These are phyloP conservation scores for Phymanthus crucifer DNA, from an alignment of 92 coral and sea anemone species.

Conservation along the genomic window DNA sequence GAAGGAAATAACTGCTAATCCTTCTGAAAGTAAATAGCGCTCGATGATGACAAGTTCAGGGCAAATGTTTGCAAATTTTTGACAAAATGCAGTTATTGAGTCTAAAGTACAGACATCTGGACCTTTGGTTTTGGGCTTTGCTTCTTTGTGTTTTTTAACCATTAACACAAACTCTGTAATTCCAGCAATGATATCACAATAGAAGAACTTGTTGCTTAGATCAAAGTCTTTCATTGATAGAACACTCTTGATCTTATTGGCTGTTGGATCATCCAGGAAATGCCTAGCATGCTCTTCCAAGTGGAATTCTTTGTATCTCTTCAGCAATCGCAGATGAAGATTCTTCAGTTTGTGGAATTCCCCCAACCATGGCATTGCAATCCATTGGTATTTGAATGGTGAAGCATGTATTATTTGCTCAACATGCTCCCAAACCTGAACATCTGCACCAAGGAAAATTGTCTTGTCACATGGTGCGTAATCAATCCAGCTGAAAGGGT, in stretches of 20 bases:
- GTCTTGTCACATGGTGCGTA: slow-evolving; percentile 29
- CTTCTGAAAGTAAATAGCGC: slow-evolving; percentile 26
- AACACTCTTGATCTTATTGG: slow-evolving; percentile 8
- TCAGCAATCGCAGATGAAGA: slow-evolving; percentile 29
- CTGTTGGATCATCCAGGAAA: slow-evolving; percentile 25
- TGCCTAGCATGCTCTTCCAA: slow-evolving; percentile 38
- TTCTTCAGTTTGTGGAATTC: slow-evolving; percentile 39
- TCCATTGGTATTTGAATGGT: slow-evolving; percentile 45
- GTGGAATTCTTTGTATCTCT: slow-evolving; percentile 35
- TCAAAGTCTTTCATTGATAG: slow-evolving; percentile 35
- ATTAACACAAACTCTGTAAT: slow-evolving; percentile 20
- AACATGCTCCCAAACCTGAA: slow-evolving; percentile 38
- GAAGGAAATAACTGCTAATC: slow-evolving; percentile 19
- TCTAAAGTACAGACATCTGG: not conserved
- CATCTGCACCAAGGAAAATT: slow-evolving; percentile 32
- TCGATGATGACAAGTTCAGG: slow-evolving; percentile 7
- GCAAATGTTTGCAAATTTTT: slow-evolving; percentile 1
- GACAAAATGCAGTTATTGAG: slow-evolving; percentile 5
- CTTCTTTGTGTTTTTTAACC: not conserved
- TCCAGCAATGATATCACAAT: slow-evolving; percentile 33
- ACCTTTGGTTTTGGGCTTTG: not conserved
- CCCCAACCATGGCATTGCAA: slow-evolving; percentile 39
- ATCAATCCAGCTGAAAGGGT: slow-evolving; percentile 38
- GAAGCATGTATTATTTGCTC: slow-evolving; percentile 13
- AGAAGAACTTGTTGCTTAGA: slow-evolving; percentile 28